phyloP scores from a whole-genome alignment of 30 jellyfish, hydroid and myxozoan genomes.

The Aurelia aurita region DNA sequence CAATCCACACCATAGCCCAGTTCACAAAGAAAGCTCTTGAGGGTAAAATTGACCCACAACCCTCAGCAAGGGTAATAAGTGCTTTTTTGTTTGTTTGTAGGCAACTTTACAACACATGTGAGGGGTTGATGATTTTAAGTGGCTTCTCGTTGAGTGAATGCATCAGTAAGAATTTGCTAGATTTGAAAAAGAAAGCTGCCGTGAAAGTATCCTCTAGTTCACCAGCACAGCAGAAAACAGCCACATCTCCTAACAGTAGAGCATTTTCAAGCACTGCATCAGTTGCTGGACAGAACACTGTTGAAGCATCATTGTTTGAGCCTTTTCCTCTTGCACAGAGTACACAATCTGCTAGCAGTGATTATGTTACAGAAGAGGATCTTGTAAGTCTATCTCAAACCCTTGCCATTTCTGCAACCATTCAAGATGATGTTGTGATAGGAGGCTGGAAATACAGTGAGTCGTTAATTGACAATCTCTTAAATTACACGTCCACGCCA shows the following conservation, averaged over 20 bases:
- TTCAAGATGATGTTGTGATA: not conserved
- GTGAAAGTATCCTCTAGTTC: not conserved
- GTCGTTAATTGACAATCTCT: conserved; percentile 69
- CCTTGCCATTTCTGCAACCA: not conserved
- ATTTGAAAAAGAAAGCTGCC: not conserved
- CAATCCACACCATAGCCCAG: conserved; percentile 56
- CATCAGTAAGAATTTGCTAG: conserved; percentile 43
- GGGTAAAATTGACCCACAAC: conserved; percentile 37
- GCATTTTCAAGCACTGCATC: not conserved
- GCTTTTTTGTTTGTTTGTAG: conserved; percentile 80
- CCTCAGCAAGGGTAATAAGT: conserved; percentile 38
- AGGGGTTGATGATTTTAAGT: conserved; percentile 55
- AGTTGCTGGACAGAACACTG: not conserved
- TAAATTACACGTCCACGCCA: conserved; percentile 84
- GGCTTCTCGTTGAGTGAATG: conserved; percentile 25
- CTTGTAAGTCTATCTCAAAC: not conserved
- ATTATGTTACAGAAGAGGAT: conserved; percentile 41
- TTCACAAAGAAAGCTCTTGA: conserved; percentile 58
- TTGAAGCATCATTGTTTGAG: not conserved
- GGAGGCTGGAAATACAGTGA: conserved; percentile 14
- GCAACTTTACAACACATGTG: conserved; percentile 75
- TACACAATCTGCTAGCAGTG: not conserved
- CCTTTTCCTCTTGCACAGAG: not conserved
- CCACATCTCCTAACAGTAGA: not conserved
- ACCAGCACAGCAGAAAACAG: not conserved